These are phyloP conservation scores for Trachelus iudaicus DNA, from an alignment of 2,888 invertebrate species.

Conservation along the genomic window DNA sequence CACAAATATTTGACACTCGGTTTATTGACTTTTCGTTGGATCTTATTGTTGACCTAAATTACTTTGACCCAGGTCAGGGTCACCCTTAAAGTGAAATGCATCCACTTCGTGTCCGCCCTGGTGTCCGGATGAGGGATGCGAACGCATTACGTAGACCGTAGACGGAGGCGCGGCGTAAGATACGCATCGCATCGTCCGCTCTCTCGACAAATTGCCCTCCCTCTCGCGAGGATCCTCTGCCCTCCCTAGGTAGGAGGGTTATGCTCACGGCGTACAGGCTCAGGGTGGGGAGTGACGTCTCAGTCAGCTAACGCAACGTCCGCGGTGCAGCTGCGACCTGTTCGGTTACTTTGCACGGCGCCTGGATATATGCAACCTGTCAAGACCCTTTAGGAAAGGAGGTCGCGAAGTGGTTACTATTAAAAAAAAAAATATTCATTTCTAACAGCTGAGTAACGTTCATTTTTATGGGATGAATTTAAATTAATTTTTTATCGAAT, in stretches of 20 bases:
- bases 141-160: slow-evolving; percentile 50
- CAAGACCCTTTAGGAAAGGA: not conserved
- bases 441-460: not conserved
- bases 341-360: not conserved
- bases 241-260: slow-evolving; percentile 23
- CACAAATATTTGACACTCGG: too few species aligned
- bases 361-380: not conserved
- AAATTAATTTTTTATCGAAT: not conserved
- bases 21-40: not conserved
- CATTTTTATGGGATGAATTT: not conserved
- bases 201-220: slow-evolving; percentile 54
- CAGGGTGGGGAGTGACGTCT: slow-evolving; percentile 54
- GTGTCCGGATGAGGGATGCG: slow-evolving; percentile 52
- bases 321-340: not conserved
- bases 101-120: slow-evolving; percentile 1
- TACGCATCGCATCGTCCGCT: slow-evolving; percentile 54
- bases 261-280: slow-evolving; percentile 18
- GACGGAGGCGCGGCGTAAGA: slow-evolving; percentile 53
- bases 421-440: not conserved
- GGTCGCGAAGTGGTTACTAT: not conserved
- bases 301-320: slow-evolving; percentile 38
- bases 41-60: not conserved
- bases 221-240: slow-evolving; percentile 31
- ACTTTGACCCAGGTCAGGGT: not conserved
- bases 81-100: not conserved